Percentiles rank a stretch among this genome's conserved stretches.
These are phyloP conservation scores for Danio kyathit DNA, from an alignment of 2,797 vertebrate species.

Conservation along the genomic window DNA sequence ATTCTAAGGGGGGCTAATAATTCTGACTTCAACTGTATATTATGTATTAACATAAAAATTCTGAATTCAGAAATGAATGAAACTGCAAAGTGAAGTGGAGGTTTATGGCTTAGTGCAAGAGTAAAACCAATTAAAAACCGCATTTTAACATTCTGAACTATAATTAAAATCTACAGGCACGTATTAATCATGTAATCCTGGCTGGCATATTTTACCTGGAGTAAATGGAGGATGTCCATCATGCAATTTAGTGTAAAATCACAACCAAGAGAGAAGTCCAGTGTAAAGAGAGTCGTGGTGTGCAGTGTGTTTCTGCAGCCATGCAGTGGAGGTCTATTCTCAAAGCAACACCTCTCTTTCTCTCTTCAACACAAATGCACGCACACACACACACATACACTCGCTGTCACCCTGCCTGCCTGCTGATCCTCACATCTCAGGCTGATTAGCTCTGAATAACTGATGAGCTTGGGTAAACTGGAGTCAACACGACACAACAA, in stretches of 20 bases:
- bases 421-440: conserved; percentile 66
- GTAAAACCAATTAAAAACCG: too few relatives aligned
- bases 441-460: conserved; percentile 70
- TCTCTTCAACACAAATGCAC: conserved; percentile 4
- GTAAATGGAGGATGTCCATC: conserved; percentile 38
- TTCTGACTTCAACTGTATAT: too few relatives aligned
- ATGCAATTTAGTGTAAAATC: conserved; percentile 16
- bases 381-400: conserved; percentile 45
- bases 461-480: conserved; percentile 71
- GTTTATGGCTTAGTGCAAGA: too few relatives aligned
- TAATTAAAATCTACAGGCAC: too few relatives aligned
- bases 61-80: too few relatives aligned
- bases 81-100: too few relatives aligned
- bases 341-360: conserved; percentile 15
- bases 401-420: conserved; percentile 23
- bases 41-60: too few relatives aligned
- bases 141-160: too few relatives aligned
- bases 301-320: neutral
- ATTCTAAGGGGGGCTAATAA: too few relatives aligned
- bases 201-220: conserved; percentile 46
- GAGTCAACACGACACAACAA: conserved; percentile 57
- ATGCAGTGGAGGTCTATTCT: conserved; percentile 29
- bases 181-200: too few relatives aligned
- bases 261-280: neutral
- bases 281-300: conserved; percentile 36